Evolutionary conservation across 35 echinoderm and acorn worm species (phyloP), one percentile per base, ranked within the genome.

Genomic region (Apostichopus californicus): DNA sequence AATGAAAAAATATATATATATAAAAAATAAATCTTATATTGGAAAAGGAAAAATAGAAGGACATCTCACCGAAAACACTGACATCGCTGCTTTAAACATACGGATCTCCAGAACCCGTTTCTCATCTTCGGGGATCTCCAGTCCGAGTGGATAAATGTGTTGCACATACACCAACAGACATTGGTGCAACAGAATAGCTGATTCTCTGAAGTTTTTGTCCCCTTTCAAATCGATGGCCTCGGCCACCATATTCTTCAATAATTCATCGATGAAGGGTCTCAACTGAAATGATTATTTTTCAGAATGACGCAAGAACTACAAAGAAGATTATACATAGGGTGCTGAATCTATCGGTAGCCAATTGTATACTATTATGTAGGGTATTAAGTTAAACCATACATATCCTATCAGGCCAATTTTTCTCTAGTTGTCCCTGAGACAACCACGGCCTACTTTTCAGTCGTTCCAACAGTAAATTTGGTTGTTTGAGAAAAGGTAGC

Each of bases 1-100:
- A 61, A 12, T 12, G 12, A 61, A 61, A 9, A 61, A 61, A 61
- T 59, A 60, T 9, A 60, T 12, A 61, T 11, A 9, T 61, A 61
- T 12, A 61, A 11, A 61, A 61, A 61, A 5, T 61, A 61, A 61
- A 9, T 61, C 8, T 61, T 8, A 61, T 9, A 61, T 61, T 61
- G 58, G 8, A 61, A 61, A 61, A 61, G 12, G 12, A 61, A 61
- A 12, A 61, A 61, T 5, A 61, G 2, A 9, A 12, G 0, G 58
- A 61, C 7, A 61, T 4, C 86, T 87, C 59, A 87, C 86, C 59
- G 86, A 55, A 87, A 70, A 87, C 20, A 87, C 86, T 13, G 58
- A 87, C 86, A 87, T 68, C 3, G 86, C 66, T 63, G 86, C 86
- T 52, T 68, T 87, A 10, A 87, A 87, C 8, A 87, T 87, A 71